Evolutionary conservation across 2,888 invertebrate species (phyloP), one percentile per base, ranked within the genome.

Genomic region (Hybos culiciformis): DNA sequence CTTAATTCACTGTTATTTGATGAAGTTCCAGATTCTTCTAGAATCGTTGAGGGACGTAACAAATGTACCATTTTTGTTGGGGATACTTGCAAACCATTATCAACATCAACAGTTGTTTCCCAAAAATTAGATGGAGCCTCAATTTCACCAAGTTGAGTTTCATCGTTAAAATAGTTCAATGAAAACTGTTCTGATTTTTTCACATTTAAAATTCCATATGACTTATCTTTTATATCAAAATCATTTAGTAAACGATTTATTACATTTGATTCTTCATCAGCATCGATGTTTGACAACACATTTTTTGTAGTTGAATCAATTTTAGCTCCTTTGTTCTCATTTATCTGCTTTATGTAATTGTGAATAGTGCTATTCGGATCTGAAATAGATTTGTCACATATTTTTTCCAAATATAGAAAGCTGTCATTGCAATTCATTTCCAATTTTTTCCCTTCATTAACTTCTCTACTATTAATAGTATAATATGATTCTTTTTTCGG

Each of bases 41-140:
- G 44, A 24, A 66, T 66, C 19, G 66, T 66, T 0, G 66, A 66
- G 5, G 65, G 66, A 2, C 66, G 57, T 39, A 63, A 15, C 3
- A 63, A 45, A 0, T 63, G 64, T 1, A 64, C 57, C 58, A 62
- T 60, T 50, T 66, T 65, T 0, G 62, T 57, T 0, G 66, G 66
- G 2, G 66, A 65, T 3, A 57, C 56, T 18, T 19, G 11, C 3
- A 50, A 33, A 2, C 47, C 43, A 1, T 50, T 52, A 11, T 56
- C 56, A 8, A 48, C 45, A 8, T 42, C 46, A 9, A 59, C 36
- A 3, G 57, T 56, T 34, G 56, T 59, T 23, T 65, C 64, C 66
- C 66, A 66, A 9, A 66, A 50, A 4, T 55, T 54, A 0, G 65
- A 63, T 0, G 65, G 65, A 3, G 56, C 57, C 44, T 66, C 64